Evolutionary conservation across 2,888 invertebrate genomes (phyloP), one percentile per base, ranked within the genome.

Genomic region (Euplagia quadripunctaria): DNA sequence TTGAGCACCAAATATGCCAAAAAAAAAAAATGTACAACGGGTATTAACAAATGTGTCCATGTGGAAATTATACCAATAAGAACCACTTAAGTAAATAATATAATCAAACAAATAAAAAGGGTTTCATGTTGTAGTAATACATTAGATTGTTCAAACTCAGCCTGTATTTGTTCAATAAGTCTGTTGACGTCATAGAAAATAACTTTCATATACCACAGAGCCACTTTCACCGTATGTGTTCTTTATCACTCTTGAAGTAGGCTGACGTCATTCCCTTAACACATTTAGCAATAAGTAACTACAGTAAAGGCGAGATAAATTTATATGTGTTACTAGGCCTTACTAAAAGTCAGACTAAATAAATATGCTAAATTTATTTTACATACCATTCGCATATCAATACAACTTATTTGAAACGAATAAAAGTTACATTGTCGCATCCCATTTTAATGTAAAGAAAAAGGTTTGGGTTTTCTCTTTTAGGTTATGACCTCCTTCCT

Each of bases 81-180:
- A n/a, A n/a, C n/a, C n/a, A n/a, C n/a, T n/a, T n/a, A n/a, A n/a
- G n/a, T n/a, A 31, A 31, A 2, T 31, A 31, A 31, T 31, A 31
- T 31, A 31, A 31, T 31, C 31, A 31, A 31, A 31, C 31, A 46
- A 1, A 46, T 46, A 46, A 46, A 46, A 46, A 46, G 43, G 9
- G 43, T 9, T 46, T 12, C 20, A 0, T 14, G 61, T 61, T 61
- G 61, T 31, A 4, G 9, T 31, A 31, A 12, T 61, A 14, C 14
- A 61, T 61, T 31, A 61, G 4, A 61, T 12, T 61, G 12, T 8
- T 55, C 12, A 43, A 49, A 31, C 49, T 49, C 66, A 49, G 17
- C 17, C 49, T 66, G 73, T 76, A 76, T 8, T 31, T 79, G 80
- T 84, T 79, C 77, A 82, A 85, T 84, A 77, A 82, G 77, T 79